Evolutionary conservation across 2,797 vertebrate species (phyloP).

Genomic region (Natrix natrix): DNA sequence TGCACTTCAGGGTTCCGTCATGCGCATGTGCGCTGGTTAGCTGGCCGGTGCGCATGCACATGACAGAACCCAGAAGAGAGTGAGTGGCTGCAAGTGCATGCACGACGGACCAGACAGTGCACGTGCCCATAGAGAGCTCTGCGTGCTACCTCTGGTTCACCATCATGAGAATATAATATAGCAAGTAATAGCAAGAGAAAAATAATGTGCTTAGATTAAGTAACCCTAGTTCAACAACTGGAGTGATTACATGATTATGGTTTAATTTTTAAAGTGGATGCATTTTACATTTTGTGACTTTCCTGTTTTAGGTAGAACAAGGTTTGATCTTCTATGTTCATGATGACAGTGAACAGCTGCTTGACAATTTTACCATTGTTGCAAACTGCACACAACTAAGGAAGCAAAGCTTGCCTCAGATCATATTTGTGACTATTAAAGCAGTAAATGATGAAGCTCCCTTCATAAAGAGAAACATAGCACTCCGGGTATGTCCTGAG

Average conservation of each 20-base stretch:
- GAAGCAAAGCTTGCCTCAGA: slow-evolving; percentile 81
- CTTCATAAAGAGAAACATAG: slow-evolving; percentile 81
- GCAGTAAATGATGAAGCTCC: slow-evolving; percentile 87
- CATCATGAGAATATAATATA: not conserved
- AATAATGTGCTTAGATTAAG: not conserved
- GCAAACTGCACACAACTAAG: slow-evolving; percentile 81
- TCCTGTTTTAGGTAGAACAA: slow-evolving; percentile 80
- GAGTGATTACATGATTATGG: not conserved
- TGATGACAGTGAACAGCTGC: slow-evolving; percentile 80
- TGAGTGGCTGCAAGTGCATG: too few relatives aligned
- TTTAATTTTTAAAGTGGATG: slow-evolving; percentile 6
- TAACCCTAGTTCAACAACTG: not conserved
- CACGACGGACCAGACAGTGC: too few relatives aligned
- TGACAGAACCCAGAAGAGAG: too few relatives aligned
- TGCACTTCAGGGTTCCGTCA: too few relatives aligned
- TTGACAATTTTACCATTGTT: slow-evolving; percentile 83
- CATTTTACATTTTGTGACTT: slow-evolving; percentile 30
- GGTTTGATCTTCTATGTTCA: slow-evolving; percentile 88
- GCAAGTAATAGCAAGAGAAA: not conserved
- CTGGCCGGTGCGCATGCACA: too few relatives aligned
- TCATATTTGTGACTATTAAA: slow-evolving; percentile 79
- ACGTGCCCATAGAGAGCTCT: too few relatives aligned
- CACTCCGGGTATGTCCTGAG: slow-evolving; percentile 80
- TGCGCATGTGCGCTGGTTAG: too few relatives aligned
- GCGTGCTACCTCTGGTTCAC: too few relatives aligned